Evolutionary conservation across 1,140 invertebrate genomes (phyloP).

Genomic region (Pogonognathellus flavescens): DNA sequence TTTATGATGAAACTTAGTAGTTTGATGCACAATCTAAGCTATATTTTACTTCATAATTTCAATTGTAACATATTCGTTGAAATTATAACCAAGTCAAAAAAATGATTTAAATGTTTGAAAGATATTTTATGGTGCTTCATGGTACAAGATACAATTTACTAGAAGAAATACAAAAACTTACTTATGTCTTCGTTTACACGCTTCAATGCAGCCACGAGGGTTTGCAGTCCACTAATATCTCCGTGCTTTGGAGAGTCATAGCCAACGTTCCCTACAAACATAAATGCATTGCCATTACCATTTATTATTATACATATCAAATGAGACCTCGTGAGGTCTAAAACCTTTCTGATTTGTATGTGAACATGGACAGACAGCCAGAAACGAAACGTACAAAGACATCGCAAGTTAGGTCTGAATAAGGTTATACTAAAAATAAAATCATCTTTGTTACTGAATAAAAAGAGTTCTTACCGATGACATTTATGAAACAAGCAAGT

Average conservation of each 20-base stretch:
- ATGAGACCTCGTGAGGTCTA: too few species aligned
- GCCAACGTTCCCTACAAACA: background rate
- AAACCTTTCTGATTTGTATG: background rate
- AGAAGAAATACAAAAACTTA: background rate
- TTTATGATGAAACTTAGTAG: background rate
- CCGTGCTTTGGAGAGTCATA: background rate
- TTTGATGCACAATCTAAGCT: too few species aligned
- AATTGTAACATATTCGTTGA: too few species aligned
- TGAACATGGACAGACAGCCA: too few species aligned
- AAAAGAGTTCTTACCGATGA: constrained; percentile 10
- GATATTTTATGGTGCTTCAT: too few species aligned
- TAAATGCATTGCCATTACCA: too few species aligned
- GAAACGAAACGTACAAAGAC: too few species aligned
- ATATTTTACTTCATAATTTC: too few species aligned
- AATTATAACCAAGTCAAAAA: too few species aligned
- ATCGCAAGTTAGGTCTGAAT: too few species aligned
- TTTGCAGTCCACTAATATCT: background rate
- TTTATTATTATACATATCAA: too few species aligned
- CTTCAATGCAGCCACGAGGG: background rate
- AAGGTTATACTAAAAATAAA: background rate
- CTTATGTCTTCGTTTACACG: background rate
- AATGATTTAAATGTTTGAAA: too few species aligned
- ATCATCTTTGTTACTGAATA: background rate
- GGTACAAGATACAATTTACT: background rate
- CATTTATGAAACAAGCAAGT: background rate